Evolutionary conservation across 2,113 vertebrate species (phyloP), one percentile per base, ranked within the genome.

Genomic region (Phrynocephalus versicolor): DNA sequence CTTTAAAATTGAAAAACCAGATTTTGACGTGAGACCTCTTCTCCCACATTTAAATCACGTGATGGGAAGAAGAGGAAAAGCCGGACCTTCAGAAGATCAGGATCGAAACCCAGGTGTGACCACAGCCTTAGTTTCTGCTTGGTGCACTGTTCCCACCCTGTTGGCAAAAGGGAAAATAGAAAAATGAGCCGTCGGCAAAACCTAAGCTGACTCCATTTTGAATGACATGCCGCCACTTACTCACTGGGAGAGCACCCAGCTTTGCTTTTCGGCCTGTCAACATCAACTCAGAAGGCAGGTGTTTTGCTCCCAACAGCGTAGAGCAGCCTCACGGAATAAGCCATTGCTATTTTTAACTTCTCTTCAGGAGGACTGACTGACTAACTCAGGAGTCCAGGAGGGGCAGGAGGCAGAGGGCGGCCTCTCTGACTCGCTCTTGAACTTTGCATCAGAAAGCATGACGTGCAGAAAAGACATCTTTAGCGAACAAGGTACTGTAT

Each of bases 141-240:
- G 12, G 25, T 1, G 1, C 1, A 6, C 0, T 82, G 30, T 51
- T 1, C 39, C 71, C 27, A n/a, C n/a, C 55, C 71, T 0, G 0
- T 64, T 51, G 10, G 7, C 23, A 80, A 67, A 27, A 77, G 41
- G 0, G 0, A 33, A 35, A 0, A 18, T 0, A 0, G 65, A 78
- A 82, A 81, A 81, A 33, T 81, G 1, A 92, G 78, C 45, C 33
- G 57, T 84, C 88, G 58, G 9, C 14, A 25, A 2, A 65, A 70
- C 69, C 58, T 30, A 0, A 67, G 72, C n/a, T 1, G 13, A 18
- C 55, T 73, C 25, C 18, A 37, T 0, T 0, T 2, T 41, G 62
- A 72, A 82, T 12, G n/a, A 69, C 51, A 35, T 25, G 21, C 76
- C 64, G 1, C 16, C 41, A 3, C 15, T 78, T 81, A 76, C 55